Conservation (phyloP, 2,113 vertebrate genomes). For the Ranitomeya imitator region DNA sequence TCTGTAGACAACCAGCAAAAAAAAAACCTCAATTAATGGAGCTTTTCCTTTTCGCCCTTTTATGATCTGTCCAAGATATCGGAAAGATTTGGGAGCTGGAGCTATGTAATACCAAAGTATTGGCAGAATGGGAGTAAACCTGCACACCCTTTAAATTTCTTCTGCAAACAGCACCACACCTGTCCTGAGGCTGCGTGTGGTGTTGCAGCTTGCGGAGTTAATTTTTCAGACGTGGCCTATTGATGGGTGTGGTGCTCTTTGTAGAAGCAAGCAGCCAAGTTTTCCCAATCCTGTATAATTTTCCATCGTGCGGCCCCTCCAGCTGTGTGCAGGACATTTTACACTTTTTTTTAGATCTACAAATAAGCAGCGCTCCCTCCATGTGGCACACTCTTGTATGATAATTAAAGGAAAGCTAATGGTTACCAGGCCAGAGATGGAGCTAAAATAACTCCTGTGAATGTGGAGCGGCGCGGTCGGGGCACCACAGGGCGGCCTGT, state of each 20-base stretch:
- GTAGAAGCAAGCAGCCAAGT: not conserved
- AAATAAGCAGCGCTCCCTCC: not conserved
- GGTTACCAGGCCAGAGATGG: not conserved
- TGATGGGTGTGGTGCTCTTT: not conserved
- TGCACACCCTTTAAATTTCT: too few species aligned
- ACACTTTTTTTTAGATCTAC: not conserved
- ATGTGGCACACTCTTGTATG: not conserved
- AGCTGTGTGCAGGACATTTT: not conserved
- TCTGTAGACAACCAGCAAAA: too few species aligned
- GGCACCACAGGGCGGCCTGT: slow-evolving; percentile 12
- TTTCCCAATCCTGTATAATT: not conserved
- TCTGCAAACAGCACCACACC: too few species aligned
- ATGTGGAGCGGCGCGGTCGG: not conserved
- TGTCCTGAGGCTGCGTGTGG: too few species aligned
- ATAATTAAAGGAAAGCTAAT: slow-evolving; percentile 29
- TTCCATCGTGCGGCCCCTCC: too few species aligned
- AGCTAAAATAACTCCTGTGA: slow-evolving; percentile 22
- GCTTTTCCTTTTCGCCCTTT: too few species aligned
- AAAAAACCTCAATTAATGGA: too few species aligned
- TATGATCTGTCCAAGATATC: too few species aligned
- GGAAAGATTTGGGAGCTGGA: too few species aligned
- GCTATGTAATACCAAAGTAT: too few species aligned
- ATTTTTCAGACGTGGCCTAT: not conserved
- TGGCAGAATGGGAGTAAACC: too few species aligned
- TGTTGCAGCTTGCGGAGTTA: too few species aligned